Evolutionary conservation across 2,888 invertebrate genomes (phyloP), one percentile per base, ranked within the genome.

Genomic region (Mythimna loreyi): DNA sequence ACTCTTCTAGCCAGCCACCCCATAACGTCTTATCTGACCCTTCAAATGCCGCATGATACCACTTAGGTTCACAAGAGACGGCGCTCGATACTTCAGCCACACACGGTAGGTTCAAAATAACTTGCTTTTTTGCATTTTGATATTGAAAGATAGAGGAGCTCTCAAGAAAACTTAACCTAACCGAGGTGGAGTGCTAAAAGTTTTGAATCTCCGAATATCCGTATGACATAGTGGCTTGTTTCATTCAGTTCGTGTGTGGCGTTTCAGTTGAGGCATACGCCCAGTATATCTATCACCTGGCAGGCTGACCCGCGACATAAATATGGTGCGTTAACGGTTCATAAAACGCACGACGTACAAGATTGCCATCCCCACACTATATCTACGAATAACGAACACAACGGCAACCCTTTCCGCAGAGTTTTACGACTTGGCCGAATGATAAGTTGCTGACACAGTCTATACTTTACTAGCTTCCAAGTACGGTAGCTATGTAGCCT

Each of bases 381-480:
- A 75, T 80, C 75, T 70, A 60, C 81, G 56, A 66, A 75, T 52
- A 80, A 59, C 80, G 56, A 70, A 78, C 59, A 80, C 77, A 75
- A 75, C 70, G 69, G 62, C 61, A 56, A 75, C 81, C 77, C 58
- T 80, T 75, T 66, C 53, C 69, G 62, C 43, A 36, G 40, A 75
- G 64, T 80, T 78, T 75, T 75, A 78, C 77, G 77, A 78, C 71
- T 58, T 56, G 36, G 65, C 62, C 70, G 81, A 78, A 70, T 76
- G 78, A 78, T 80, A 78, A 80, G 81, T 78, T 76, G 71, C 81
- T 56, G 77, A 66, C 81, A 76, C 59, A 63, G 59, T 52, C 47
- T 59, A 59, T 65, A 52, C 74, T 66, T 60, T 40, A 58, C 61
- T 57, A 58, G 57, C 57, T 53, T 45, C 43, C 53, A 61, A 61